Percentiles rank a stretch among this genome's conserved stretches.
Evolutionary conservation across 1,140 invertebrate species (phyloP).

Genomic region (Drosophila obscura): DNA sequence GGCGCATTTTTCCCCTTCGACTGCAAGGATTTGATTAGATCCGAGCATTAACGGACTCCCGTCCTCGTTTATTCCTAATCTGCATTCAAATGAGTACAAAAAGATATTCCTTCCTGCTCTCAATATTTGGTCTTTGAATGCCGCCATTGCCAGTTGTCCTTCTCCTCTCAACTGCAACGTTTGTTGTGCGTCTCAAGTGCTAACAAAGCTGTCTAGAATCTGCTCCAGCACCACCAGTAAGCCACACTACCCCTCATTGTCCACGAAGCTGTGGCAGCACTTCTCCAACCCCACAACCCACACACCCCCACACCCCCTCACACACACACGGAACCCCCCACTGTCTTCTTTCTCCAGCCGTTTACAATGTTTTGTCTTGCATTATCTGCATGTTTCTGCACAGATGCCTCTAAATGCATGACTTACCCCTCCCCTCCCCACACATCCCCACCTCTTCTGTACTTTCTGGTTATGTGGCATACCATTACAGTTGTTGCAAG

Average conservation of each 20-base stretch:
- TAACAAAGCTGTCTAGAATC: slow-evolving; percentile 43
- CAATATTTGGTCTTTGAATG: not conserved
- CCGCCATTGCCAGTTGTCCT: not conserved
- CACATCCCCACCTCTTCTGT: not conserved
- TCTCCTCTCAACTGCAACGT: slow-evolving; percentile 6
- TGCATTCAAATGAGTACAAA: no score
- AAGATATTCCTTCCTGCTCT: no score
- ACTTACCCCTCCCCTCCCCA: no score
- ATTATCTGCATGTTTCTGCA: slow-evolving; percentile 55
- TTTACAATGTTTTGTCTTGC: slow-evolving; percentile 53
- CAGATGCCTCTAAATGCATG: slow-evolving; percentile 48
- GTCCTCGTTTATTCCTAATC: no score
- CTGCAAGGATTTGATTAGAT: no score
- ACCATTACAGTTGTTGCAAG: slow-evolving; percentile 22
- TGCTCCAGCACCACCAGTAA: not conserved
- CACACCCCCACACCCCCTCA: not conserved
- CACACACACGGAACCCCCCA: not conserved
- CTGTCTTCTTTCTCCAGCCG: not conserved
- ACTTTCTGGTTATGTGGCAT: slow-evolving; percentile 3
- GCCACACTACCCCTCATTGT: slow-evolving; percentile 9
- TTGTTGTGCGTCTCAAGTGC: slow-evolving; percentile 38
- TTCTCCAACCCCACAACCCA: slow-evolving; percentile 1
- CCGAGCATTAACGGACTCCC: no score
- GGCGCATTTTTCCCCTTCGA: no score
- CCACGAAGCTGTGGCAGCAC: slow-evolving; percentile 17